Conservation (phyloP, 2,797 vertebrate genomes). For the Mormyrops attenuatus region DNA sequence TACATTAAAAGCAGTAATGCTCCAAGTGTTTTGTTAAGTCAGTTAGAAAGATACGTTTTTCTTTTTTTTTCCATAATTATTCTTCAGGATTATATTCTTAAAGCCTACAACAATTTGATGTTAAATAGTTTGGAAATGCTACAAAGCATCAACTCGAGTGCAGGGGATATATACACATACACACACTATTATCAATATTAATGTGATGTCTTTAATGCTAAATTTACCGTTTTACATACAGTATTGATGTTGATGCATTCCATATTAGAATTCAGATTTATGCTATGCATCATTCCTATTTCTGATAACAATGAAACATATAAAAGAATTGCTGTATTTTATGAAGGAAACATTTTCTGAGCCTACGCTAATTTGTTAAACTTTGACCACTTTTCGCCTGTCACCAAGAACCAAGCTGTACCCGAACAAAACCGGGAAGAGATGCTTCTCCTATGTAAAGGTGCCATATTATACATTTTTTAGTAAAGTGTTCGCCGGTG, state of each 20-base stretch:
- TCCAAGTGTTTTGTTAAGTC: neutral
- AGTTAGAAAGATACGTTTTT: neutral
- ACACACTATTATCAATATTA: neutral
- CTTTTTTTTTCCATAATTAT: neutral
- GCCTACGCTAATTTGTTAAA: neutral
- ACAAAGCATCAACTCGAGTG: neutral
- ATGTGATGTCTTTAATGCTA: neutral
- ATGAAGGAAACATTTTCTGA: neutral
- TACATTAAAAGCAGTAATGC: constrained; percentile 21
- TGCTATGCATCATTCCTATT: neutral
- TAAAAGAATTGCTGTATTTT: neutral
- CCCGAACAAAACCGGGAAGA: neutral
- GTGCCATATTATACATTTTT: too few relatives aligned
- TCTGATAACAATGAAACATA: neutral
- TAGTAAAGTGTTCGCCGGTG: too few relatives aligned
- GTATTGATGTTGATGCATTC: neutral
- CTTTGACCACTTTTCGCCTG: neutral
- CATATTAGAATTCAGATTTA: neutral
- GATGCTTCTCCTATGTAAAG: neutral
- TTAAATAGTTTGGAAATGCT: neutral
- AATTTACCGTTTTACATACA: neutral
- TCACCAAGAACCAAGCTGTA: neutral
- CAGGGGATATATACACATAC: neutral
- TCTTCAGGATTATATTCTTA: constrained; percentile 10
- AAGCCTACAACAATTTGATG: neutral